Evolutionary conservation across 2,113 vertebrate genomes (phyloP).

Genomic region (Dryoscopus gambensis): DNA sequence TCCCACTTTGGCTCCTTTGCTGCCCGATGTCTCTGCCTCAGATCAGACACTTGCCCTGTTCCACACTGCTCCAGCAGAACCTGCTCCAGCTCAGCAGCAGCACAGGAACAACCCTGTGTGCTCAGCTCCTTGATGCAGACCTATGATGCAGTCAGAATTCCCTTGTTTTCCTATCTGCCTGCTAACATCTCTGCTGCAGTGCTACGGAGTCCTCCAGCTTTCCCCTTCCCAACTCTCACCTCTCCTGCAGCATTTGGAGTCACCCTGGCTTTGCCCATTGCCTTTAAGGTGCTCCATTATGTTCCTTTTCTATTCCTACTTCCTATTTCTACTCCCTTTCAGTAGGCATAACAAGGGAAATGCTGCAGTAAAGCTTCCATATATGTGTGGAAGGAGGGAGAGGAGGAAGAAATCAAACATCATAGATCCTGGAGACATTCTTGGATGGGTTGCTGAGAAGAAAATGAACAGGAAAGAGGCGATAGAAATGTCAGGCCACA

Average conservation of each 20-base stretch:
- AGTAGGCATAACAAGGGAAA: background rate
- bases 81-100: background rate
- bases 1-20: background rate
- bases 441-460: background rate
- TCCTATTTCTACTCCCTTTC: background rate
- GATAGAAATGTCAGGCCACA: constrained; percentile 22
- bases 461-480: background rate
- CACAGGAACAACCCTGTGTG: background rate
- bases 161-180: background rate
- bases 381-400: background rate
- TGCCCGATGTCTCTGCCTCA: fast-evolving
- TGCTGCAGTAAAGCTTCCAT: background rate
- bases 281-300: background rate
- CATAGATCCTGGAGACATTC: background rate
- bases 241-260: background rate
- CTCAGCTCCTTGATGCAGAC: background rate
- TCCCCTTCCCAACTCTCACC: background rate
- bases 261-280: background rate
- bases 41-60: background rate
- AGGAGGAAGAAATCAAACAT: background rate
- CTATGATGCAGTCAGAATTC: background rate
- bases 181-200: background rate
- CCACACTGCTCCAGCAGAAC: background rate
- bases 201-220: background rate
- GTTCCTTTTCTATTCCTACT: background rate